Evolutionary conservation across 2,113 vertebrate genomes (phyloP).

Genomic region (Melanerpes formicivorus): DNA sequence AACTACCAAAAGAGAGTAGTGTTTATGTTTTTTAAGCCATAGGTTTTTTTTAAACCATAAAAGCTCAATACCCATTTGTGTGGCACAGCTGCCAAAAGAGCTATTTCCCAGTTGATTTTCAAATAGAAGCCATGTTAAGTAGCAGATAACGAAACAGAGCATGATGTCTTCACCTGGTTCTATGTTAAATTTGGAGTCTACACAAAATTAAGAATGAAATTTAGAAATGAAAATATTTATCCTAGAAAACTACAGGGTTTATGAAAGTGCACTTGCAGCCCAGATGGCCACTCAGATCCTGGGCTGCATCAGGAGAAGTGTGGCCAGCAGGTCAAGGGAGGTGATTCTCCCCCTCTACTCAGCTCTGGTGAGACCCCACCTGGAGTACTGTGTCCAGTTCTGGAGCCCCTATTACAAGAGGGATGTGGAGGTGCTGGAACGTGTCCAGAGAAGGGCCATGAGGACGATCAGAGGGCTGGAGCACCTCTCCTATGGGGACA

Average conservation of each 20-base stretch:
- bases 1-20: fast-evolving
- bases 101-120: background rate
- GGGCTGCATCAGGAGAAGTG: no score
- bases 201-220: background rate
- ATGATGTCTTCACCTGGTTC: background rate
- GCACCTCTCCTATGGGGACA: no score
- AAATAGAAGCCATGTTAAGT: fast-evolving
- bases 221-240: background rate
- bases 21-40: background rate
- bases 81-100: background rate
- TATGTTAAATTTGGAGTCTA: background rate
- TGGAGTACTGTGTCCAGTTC: no score
- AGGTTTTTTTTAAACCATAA: background rate
- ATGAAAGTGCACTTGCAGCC: background rate
- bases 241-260: background rate
- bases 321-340: no score
- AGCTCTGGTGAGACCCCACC: no score
- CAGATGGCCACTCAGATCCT: no score
- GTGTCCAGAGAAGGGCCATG: no score
- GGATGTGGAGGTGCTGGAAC: no score
- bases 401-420: no score
- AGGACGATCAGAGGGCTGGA: no score
- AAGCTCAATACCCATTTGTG: background rate
- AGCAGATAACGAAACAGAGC: background rate
- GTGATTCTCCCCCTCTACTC: no score